Percentiles rank a stretch among this genome's conserved stretches.
phyloP scores from a whole-genome alignment of 30 jellyfish, hydroid and myxozoan genomes.

The Turritopsis dohrnii region DNA sequence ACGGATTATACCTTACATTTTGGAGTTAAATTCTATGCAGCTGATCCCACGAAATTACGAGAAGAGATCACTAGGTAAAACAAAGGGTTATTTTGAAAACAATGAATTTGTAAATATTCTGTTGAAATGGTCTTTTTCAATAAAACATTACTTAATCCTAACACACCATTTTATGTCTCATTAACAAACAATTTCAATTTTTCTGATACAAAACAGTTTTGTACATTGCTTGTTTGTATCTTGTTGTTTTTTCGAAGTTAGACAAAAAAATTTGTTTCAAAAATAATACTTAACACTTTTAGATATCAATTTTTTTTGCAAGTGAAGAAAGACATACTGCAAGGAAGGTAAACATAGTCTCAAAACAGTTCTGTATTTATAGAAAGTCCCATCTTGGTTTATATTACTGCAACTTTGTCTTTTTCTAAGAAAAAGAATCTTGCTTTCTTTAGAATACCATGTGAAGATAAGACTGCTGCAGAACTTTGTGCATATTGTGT shows the following conservation, averaged over 20 bases:
- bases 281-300: background rate
- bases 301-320: slow-evolving; percentile 90
- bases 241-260: background rate
- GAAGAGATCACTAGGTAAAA: slow-evolving; percentile 85
- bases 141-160: no score
- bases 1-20: slow-evolving; percentile 38
- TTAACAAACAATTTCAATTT: no score
- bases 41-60: slow-evolving; percentile 83
- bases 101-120: no score
- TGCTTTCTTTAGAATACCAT: slow-evolving; percentile 54
- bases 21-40: slow-evolving; percentile 91
- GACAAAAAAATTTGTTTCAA: background rate
- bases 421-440: no score
- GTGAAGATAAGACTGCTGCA: slow-evolving; percentile 81
- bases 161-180: no score
- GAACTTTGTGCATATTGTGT: slow-evolving; percentile 90
- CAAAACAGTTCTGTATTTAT: background rate
- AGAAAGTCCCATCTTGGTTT: background rate
- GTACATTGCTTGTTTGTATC: no score
- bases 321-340: slow-evolving; percentile 80
- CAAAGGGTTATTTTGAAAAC: background rate
- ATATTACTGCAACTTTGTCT: background rate
- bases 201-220: no score
- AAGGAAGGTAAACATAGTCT: slow-evolving; percentile 67
- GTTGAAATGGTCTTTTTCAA: no score